Conservation (phyloP, 2,113 vertebrate species). For the Canis aureus region DNA sequence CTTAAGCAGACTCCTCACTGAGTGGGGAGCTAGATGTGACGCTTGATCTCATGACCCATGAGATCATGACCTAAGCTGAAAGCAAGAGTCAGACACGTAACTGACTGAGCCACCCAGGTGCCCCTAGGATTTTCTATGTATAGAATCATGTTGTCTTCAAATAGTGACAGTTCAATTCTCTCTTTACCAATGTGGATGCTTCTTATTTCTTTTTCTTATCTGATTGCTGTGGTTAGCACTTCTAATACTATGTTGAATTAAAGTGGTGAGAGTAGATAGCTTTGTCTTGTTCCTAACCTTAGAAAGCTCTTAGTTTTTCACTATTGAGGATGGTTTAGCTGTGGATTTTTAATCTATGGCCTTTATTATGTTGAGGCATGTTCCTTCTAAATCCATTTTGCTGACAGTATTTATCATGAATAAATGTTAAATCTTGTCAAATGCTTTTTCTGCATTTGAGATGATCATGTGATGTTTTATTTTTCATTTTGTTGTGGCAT, state of each 20-base stretch:
- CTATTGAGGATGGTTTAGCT: neutral
- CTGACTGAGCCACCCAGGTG: no score
- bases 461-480: neutral
- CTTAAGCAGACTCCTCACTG: no score
- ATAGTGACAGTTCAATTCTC: neutral
- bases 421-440: neutral
- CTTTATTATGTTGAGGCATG: neutral
- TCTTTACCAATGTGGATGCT: neutral
- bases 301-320: neutral
- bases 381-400: neutral
- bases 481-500: no score
- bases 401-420: neutral
- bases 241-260: neutral
- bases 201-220: neutral
- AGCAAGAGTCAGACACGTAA: no score
- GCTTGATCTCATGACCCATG: no score
- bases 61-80: no score
- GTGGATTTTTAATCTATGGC: neutral
- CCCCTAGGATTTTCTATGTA: neutral
- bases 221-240: neutral
- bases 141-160: neutral
- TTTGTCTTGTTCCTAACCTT: neutral
- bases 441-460: neutral
- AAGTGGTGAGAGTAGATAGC: neutral
- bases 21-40: no score